Evolutionary conservation across 2,888 invertebrate genomes (phyloP).

Genomic region (Cryptosula pallasiana): DNA sequence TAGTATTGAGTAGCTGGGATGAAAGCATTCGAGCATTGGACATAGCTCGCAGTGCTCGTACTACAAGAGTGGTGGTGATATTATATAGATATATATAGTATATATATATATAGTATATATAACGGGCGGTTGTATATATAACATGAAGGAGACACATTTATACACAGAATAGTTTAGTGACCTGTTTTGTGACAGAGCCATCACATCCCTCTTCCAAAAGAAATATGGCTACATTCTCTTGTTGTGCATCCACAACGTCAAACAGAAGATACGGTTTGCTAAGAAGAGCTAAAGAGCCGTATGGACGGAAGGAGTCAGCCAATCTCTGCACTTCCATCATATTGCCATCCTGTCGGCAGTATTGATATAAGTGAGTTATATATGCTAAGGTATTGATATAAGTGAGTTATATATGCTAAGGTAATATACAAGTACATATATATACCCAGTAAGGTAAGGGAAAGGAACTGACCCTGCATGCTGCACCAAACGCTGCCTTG

Average conservation of each 20-base stretch:
- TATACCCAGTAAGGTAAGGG: too few relatives aligned
- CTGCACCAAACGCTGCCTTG: background rate
- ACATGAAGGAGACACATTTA: too few relatives aligned
- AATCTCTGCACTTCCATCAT: slow-evolving; percentile 35
- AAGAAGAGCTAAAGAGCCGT: slow-evolving; percentile 32
- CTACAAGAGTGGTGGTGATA: too few relatives aligned
- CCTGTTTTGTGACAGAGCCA: slow-evolving; percentile 41
- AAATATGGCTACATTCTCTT: slow-evolving; percentile 38
- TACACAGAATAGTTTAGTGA: slow-evolving; percentile 27
- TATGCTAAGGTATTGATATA: background rate
- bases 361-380: background rate
- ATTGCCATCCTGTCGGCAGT: slow-evolving; percentile 34
- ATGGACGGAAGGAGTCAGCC: slow-evolving; percentile 34
- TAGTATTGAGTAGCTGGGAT: background rate
- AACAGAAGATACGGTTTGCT: slow-evolving; percentile 36
- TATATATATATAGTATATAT: too few relatives aligned
- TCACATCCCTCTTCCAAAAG: slow-evolving; percentile 38
- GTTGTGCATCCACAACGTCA: slow-evolving; percentile 39
- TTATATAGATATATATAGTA: too few relatives aligned
- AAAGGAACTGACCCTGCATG: background rate
- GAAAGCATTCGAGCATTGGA: slow-evolving; percentile 19
- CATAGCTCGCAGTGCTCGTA: slow-evolving; percentile 14
- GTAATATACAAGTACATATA: background rate
- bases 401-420: background rate
- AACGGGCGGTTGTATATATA: too few relatives aligned